Percentiles rank a stretch among this genome's conserved stretches.
Evolutionary conservation across 2,113 vertebrate genomes (phyloP).

Genomic region (Neodon shergylaensis): DNA sequence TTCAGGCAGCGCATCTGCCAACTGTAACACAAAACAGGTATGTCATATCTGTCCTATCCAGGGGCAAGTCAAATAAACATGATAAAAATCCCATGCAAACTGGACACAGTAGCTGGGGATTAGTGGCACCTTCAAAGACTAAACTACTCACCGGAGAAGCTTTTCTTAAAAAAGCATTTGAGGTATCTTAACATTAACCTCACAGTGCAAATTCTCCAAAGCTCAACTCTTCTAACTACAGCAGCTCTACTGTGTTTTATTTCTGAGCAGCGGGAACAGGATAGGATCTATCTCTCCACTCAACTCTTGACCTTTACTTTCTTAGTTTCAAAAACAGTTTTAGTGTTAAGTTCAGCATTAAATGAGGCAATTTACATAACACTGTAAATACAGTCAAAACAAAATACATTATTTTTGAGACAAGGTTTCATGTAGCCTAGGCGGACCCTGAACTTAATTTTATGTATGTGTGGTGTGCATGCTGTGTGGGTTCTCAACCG

Average conservation of each 20-base stretch:
- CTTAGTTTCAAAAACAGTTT: constrained; percentile 19
- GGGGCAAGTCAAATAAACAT: neutral
- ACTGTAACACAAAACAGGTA: constrained; percentile 80
- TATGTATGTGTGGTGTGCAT: neutral
- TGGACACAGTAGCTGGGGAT: neutral
- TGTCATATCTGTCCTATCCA: constrained; percentile 1
- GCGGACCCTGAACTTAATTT: neutral
- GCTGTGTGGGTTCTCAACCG: neutral
- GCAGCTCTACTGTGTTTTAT: neutral
- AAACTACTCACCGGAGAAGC: constrained; percentile 4
- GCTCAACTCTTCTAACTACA: constrained; percentile 25
- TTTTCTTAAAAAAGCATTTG: constrained; percentile 21
- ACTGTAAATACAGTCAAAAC: neutral
- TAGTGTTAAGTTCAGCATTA: constrained; percentile 12
- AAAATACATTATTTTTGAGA: neutral
- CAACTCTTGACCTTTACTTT: neutral
- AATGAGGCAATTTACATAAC: neutral
- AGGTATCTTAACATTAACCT: neutral
- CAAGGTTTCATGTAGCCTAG: neutral
- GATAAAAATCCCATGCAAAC: neutral
- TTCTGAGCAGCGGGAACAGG: neutral
- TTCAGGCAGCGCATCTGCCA: constrained; percentile 89
- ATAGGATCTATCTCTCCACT: neutral
- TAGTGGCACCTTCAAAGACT: constrained; percentile 13
- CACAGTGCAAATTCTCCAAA: constrained; percentile 13